phyloP scores from a whole-genome alignment of 2,888 invertebrate species.

The Zhengitettix transpicula region DNA sequence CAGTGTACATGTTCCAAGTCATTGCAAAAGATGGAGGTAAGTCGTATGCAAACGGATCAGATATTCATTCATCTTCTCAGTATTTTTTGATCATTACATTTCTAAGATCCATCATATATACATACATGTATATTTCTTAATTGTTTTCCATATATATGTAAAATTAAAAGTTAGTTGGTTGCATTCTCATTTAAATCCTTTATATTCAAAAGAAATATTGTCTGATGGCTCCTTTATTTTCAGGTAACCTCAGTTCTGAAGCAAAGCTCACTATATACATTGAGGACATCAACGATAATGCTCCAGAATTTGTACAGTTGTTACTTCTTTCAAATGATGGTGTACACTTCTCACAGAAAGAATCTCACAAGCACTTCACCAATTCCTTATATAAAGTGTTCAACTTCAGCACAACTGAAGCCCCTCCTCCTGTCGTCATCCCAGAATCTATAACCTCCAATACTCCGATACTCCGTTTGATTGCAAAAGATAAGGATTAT shows the following conservation, averaged over 20 bases:
- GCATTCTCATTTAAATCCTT: too few relatives aligned
- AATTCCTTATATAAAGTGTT: too few relatives aligned
- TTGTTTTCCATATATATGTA: too few relatives aligned
- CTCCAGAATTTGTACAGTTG: conserved; percentile 53
- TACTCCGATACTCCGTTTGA: conserved; percentile 46
- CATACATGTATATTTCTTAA: too few relatives aligned
- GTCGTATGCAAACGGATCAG: conserved; percentile 29
- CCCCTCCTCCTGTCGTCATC: conserved; percentile 46
- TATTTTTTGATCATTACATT: too few relatives aligned
- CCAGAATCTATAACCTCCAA: conserved; percentile 58
- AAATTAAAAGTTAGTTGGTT: too few relatives aligned
- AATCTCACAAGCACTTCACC: background rate
- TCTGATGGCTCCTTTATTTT: too few relatives aligned
- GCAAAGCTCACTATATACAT: conserved; percentile 52
- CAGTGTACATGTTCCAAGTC: conserved; percentile 47
- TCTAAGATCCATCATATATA: too few relatives aligned
- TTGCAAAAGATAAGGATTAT: conserved; percentile 56
- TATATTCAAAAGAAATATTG: too few relatives aligned
- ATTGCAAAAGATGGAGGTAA: conserved; percentile 64
- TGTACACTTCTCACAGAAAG: too few relatives aligned
- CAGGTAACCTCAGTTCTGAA: conserved; percentile 55
- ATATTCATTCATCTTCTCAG: too few relatives aligned
- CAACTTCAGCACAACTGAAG: conserved; percentile 3
- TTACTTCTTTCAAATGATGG: conserved; percentile 40
- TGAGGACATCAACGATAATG: conserved; percentile 68